Evolutionary conservation across 1,140 invertebrate species (phyloP).

Genomic region (Probaryconus sp.): DNA sequence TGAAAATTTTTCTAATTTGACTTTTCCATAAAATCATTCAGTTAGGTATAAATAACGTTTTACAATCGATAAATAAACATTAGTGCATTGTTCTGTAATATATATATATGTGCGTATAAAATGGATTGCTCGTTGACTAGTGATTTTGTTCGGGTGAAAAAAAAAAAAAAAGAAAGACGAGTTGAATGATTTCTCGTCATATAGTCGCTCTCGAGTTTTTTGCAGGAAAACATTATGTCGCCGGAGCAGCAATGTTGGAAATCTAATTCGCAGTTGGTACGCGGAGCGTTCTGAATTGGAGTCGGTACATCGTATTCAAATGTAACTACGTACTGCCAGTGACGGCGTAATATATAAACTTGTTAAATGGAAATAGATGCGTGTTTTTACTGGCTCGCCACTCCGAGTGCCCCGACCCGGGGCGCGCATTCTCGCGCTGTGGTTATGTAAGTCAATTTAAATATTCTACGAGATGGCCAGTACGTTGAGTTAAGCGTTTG

Average conservation of each 20-base stretch:
- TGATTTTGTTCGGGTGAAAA: conserved; percentile 15
- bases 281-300: conserved; percentile 68
- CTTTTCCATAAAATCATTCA: no score
- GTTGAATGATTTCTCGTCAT: conserved; percentile 10
- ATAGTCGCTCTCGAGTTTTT: conserved; percentile 25
- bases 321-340: conserved; percentile 76
- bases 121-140: conserved; percentile 13
- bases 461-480: conserved; percentile 65
- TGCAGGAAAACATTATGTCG: conserved; percentile 44
- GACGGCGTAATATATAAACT: conserved; percentile 78
- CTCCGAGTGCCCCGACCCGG: conserved; percentile 59
- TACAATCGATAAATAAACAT: no score
- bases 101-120: background rate
- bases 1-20: no score
- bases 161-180: background rate
- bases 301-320: conserved; percentile 77
- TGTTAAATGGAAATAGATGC: conserved; percentile 79
- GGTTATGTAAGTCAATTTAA: conserved; percentile 77
- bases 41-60: no score
- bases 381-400: conserved; percentile 75
- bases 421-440: conserved; percentile 52
- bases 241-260: conserved; percentile 48
- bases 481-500: conserved; percentile 65
- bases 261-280: conserved; percentile 68
- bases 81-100: conserved; percentile 13